Evolutionary conservation across 2,797 vertebrate genomes (phyloP), one percentile per base, ranked within the genome.

Genomic region (Acomys russatus): DNA sequence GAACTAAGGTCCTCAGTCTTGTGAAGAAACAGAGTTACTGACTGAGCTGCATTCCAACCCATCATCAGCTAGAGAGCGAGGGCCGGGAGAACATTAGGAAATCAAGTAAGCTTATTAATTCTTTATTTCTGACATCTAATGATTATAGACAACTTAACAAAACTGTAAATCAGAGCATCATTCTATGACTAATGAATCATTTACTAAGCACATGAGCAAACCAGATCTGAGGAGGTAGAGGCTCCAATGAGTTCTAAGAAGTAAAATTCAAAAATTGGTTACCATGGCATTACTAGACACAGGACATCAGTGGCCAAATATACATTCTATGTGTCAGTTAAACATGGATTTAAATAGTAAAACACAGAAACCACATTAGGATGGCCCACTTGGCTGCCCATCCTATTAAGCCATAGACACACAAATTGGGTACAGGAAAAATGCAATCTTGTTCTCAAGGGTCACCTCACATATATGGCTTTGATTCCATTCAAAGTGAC

Each of bases 241-340:
- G 49, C 54, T 95, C 89, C 79, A 73, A 0, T 90, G 68, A 85
- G 14, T 68, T 82, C 63, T 76, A 80, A 94, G 93, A 44, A 91
- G 9, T 73, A 68, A 88, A 80, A 88, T 92, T 91, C 70, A 93
- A 90, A 94, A 94, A 88, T 44, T 38, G 56, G 30, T 79, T 85
- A 86, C 28, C n/a, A 84, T 49, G 38, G 7, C 61, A 80, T 51
- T 54, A 88, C 3, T 70, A 66, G 70, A 63, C 25, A 51, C 18
- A 85, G 56, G 76, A 12, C 61, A 70, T 38, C 56, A 33, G 15
- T 93, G 25, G 25, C 28, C 82, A 87, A 85, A 44, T 70, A 77
- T 63, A n/a, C 79, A 77, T 86, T 93, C 51, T 18, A 70, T 9
- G 28, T 73, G 9, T 83, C 78, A 61, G 79, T 56, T 49, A 91